Evolutionary conservation across 35 echinoderm and acorn worm genomes (phyloP).

Genomic region (Diadema setosum): DNA sequence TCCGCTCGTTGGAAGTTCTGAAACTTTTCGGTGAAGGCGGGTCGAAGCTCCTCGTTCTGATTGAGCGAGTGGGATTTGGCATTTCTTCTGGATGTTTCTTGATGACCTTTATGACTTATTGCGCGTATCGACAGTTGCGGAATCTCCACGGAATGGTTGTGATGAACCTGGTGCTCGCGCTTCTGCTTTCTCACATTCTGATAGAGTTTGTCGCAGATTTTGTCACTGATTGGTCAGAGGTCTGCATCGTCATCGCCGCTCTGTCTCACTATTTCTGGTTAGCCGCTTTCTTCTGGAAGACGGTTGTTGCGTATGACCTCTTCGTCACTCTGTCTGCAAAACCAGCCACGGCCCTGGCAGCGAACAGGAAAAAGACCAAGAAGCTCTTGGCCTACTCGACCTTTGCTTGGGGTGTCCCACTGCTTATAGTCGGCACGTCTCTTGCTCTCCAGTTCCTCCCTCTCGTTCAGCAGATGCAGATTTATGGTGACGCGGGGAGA

Average conservation of each 20-base stretch:
- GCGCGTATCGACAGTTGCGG: neutral
- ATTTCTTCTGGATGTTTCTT: neutral
- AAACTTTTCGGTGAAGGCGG: neutral
- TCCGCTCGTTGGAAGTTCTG: neutral
- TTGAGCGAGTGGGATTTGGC: neutral
- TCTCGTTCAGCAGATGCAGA: neutral
- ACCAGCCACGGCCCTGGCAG: neutral
- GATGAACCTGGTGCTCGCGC: neutral
- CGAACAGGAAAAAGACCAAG: neutral
- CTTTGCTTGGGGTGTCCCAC: slow-evolving; percentile 24
- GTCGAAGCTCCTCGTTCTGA: neutral
- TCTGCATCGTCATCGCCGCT: neutral
- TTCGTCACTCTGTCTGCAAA: neutral
- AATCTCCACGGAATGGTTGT: neutral
- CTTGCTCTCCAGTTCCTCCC: neutral
- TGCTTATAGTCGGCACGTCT: neutral
- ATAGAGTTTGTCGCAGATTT: neutral
- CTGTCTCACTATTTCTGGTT: slow-evolving; percentile 34
- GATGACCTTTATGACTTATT: neutral
- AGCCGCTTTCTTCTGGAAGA: slow-evolving; percentile 51
- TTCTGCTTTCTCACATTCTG: neutral
- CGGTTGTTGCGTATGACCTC: slow-evolving; percentile 19
- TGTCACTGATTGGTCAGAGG: neutral
- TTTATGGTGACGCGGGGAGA: neutral
- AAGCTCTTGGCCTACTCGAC: neutral